A percentile compares a stretch with the other conserved stretches of the same genome.
Evolutionary conservation across 2,797 vertebrate species (phyloP).

Genomic region (Myripristis jacobus): DNA sequence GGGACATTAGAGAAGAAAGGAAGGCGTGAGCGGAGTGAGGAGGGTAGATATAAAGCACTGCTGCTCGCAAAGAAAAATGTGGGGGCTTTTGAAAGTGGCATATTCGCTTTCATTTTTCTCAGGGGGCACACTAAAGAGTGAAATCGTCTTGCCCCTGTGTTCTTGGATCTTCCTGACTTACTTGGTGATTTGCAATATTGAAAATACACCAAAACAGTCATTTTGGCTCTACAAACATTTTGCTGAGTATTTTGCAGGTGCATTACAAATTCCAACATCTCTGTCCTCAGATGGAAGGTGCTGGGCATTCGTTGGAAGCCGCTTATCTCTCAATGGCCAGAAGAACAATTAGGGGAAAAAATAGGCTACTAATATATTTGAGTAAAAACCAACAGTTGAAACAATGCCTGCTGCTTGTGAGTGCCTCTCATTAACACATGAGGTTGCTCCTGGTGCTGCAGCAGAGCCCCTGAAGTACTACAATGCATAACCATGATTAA

Average conservation of each 20-base stretch:
- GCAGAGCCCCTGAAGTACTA: slow-evolving; percentile 7
- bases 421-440: not conserved
- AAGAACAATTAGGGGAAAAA: no score
- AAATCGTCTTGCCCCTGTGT: no score
- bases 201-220: not conserved
- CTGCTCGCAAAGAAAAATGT: no score
- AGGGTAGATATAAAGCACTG: not conserved
- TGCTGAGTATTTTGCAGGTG: not conserved
- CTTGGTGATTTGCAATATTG: slow-evolving; percentile 3
- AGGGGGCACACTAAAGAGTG: no score
- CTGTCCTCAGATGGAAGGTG: no score
- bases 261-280: no score
- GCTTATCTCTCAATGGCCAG: no score
- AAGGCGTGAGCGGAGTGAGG: not conserved
- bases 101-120: no score
- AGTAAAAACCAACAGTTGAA: not conserved
- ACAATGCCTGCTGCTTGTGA: not conserved
- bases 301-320: no score
- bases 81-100: no score
- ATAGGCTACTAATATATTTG: not conserved
- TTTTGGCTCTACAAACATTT: not conserved
- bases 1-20: not conserved
- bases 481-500: slow-evolving; percentile 29
- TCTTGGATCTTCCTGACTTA: not conserved
- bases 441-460: slow-evolving; percentile 17